Conservation (phyloP, 2,113 vertebrate genomes). For the Galemys pyrenaicus region DNA sequence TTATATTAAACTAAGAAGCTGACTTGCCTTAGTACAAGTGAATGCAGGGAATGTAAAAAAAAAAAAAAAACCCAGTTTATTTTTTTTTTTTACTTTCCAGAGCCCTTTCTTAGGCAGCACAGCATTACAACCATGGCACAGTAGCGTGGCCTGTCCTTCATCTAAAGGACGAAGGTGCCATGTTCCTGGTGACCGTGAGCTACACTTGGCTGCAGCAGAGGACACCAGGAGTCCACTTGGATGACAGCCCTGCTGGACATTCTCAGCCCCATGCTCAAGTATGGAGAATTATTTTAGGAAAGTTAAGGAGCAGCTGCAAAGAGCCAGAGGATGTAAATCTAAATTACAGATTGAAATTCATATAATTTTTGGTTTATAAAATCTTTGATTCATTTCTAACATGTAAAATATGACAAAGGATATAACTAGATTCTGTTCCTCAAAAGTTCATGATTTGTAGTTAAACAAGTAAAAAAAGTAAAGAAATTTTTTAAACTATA, state of each 20-base stretch:
- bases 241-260: background rate
- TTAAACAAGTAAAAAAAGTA: background rate
- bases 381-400: conserved; percentile 30
- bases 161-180: conserved; percentile 66
- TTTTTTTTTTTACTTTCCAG: background rate
- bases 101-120: conserved; percentile 44
- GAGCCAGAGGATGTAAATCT: conserved; percentile 65
- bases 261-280: conserved; percentile 45
- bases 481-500: background rate
- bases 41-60: background rate
- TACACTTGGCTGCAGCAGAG: background rate
- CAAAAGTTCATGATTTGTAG: conserved; percentile 37
- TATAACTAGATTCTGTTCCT: conserved; percentile 32
- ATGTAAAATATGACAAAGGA: conserved; percentile 40
- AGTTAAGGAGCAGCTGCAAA: conserved; percentile 68
- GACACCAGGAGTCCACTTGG: conserved; percentile 56
- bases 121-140: conserved; percentile 41
- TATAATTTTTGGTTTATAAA: conserved; percentile 48
- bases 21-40: background rate
- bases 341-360: conserved; percentile 74
- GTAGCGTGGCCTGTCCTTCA: conserved; percentile 55
- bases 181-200: conserved; percentile 56
- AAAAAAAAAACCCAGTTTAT: background rate
- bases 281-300: conserved; percentile 76
- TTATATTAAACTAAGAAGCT: background rate